Evolutionary conservation across 2,797 vertebrate genomes (phyloP).

Genomic region (Epinephelus coioides): DNA sequence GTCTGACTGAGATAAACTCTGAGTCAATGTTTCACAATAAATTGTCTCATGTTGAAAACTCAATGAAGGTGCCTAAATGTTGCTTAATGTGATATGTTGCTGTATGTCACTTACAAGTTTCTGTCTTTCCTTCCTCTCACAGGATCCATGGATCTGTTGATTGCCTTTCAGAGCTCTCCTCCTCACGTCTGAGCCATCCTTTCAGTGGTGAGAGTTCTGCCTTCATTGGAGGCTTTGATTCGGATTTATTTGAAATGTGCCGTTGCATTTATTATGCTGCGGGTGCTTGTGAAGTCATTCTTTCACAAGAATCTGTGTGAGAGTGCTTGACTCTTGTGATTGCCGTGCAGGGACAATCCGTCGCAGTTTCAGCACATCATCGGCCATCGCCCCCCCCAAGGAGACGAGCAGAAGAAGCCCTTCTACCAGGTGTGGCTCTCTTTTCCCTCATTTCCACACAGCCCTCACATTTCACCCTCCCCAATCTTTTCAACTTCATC

Average conservation of each 20-base stretch:
- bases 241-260: conserved; percentile 23
- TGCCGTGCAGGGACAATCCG: conserved; percentile 88
- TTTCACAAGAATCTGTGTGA: conserved; percentile 1
- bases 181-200: conserved; percentile 87
- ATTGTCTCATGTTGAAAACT: background rate
- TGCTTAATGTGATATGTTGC: background rate
- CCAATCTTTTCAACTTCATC: conserved; percentile 45
- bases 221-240: conserved; percentile 4
- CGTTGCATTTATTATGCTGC: conserved; percentile 26
- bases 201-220: conserved; percentile 88
- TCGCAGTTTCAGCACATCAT: conserved; percentile 93
- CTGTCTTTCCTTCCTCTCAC: conserved; percentile 8
- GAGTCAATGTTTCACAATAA: background rate
- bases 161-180: conserved; percentile 92
- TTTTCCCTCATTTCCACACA: conserved; percentile 12
- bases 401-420: conserved; percentile 90
- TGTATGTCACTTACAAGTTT: background rate
- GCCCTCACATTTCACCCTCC: conserved; percentile 34
- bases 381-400: conserved; percentile 88
- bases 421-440: conserved; percentile 87
- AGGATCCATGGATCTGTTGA: conserved; percentile 93
- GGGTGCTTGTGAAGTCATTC: conserved; percentile 21
- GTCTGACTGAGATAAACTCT: conserved; percentile 1
- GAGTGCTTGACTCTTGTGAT: conserved; percentile 50
- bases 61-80: background rate